These are phyloP conservation scores for Zaprionus davidi DNA, from an alignment of 1,140 invertebrate genomes.

Conservation along the genomic window DNA sequence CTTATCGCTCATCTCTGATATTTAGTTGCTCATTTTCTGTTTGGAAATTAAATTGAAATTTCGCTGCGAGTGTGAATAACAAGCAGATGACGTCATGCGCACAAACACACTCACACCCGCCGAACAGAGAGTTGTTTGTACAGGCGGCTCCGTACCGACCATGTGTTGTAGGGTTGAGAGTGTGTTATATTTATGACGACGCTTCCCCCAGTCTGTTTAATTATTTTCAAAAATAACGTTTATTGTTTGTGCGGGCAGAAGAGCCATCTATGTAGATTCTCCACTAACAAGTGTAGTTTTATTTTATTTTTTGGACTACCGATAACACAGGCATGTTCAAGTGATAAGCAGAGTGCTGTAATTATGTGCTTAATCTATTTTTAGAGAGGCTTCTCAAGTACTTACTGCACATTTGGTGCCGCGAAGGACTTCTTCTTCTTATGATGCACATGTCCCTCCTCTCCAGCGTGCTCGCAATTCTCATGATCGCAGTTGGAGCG, in stretches of 20 bases:
- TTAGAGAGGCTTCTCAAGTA: constrained; percentile 38
- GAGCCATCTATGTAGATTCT: constrained; percentile 7
- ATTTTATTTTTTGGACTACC: background rate
- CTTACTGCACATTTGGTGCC: constrained; percentile 86
- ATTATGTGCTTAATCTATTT: constrained; percentile 1
- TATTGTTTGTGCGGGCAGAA: background rate
- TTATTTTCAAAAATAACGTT: constrained; percentile 31
- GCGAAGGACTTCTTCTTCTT: constrained; percentile 79
- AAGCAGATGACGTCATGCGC: constrained; percentile 70
- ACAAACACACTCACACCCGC: constrained; percentile 6
- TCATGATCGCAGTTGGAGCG: constrained; percentile 86
- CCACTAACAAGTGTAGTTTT: constrained; percentile 3
- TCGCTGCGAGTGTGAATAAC: constrained; percentile 66
- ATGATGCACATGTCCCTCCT: constrained; percentile 84
- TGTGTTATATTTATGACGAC: constrained; percentile 26
- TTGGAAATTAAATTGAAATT: constrained; percentile 54
- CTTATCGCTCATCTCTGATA: constrained; percentile 38
- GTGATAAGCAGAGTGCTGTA: constrained; percentile 16
- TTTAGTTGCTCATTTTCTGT: constrained; percentile 31
- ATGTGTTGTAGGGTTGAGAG: constrained; percentile 8
- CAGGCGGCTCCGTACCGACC: background rate
- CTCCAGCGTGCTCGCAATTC: constrained; percentile 84
- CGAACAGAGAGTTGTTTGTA: background rate
- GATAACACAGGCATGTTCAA: constrained; percentile 16
- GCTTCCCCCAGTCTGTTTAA: constrained; percentile 2